Conservation (phyloP, 2,797 vertebrate genomes). For the Sebastes oblongus region DNA sequence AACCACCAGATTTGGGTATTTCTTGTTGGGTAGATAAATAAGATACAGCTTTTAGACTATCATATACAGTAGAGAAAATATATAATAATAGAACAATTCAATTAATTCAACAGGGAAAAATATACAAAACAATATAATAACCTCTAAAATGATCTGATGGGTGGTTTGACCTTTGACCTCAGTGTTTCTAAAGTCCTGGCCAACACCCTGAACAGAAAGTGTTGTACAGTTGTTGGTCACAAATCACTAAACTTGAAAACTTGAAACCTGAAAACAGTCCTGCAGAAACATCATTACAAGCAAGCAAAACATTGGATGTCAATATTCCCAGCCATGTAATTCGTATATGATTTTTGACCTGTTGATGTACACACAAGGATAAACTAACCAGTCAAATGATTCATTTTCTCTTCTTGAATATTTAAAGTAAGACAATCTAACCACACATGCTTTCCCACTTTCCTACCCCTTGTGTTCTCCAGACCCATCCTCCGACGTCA, state of each 20-base stretch:
- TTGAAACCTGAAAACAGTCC: background rate
- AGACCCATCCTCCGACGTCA: conserved; percentile 44
- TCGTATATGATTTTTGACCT: background rate
- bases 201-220: background rate
- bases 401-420: background rate
- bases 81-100: background rate
- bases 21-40: background rate
- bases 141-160: background rate
- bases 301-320: no score
- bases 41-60: background rate
- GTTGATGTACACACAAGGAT: background rate
- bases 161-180: background rate
- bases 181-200: background rate
- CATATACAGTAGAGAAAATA: background rate
- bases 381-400: background rate
- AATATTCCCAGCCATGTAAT: no score
- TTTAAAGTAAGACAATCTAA: background rate
- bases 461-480: background rate
- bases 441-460: background rate
- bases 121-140: background rate
- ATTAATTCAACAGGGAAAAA: background rate
- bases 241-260: background rate
- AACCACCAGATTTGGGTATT: background rate
- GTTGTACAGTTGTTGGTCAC: background rate
- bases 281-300: no score